Base-by-base conservation (phyloP, 2,113 vertebrate genomes). In the Cyprinus carpio region DNA sequence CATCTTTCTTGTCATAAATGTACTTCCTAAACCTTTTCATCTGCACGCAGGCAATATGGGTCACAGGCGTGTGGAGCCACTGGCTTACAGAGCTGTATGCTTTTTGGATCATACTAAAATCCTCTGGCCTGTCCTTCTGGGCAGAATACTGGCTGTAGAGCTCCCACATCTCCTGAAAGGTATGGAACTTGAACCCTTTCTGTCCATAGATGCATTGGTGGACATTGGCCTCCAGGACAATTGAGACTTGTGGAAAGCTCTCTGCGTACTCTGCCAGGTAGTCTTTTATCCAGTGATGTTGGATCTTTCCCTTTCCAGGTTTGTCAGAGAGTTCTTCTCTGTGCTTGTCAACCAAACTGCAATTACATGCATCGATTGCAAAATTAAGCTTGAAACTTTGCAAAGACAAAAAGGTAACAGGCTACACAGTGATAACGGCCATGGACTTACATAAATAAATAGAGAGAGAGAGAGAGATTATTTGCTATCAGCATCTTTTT, bases 141-240 rank as follows among this genome's bases (percentile, higher is more conserved):
- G 27, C 15, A 34, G 29, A 37, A n/a, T 60, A 40, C 18, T 60
- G 76, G 29, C 76, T 23, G 11, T 79, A 79, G 51, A 79, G 76
- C 51, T 64, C 78, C 78, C 78, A 64, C 78, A 62, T 62, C 58
- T 64, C 78, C 60, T 80, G 34, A 9, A 80, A 80, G 4, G 58
- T 80, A 62, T 80, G 34, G 0, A 64, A 8, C 15, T 81, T 29
- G 3, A 46, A 81, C 15, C 34, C 58, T 15, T 64, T 65, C n/a
- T 81, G 78, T 11, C 60, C 58, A 1, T 65, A 81, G 3, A 65
- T 2, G 12, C 37, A 65, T 10, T 0, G 1, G 40, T 81, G 12
- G 20, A 81, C 13, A 25, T 65, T 81, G 40, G 56, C 23, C 12
- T 80, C 77, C 34, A 72, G 69, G 34, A 2, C 3, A 3, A 72